phyloP scores from a whole-genome alignment of 2,888 invertebrate species.

The Tridacna gigas region DNA sequence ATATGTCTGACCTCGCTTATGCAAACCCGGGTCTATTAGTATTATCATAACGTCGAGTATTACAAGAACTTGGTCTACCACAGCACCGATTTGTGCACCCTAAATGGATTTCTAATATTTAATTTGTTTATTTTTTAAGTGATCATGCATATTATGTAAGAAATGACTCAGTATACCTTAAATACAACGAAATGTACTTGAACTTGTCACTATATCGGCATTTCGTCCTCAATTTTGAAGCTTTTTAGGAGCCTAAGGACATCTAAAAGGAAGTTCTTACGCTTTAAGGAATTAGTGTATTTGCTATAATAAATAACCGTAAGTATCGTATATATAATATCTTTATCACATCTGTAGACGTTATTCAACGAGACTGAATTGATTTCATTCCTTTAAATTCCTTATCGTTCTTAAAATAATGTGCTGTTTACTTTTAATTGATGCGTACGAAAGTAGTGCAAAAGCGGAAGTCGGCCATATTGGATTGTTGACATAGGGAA shows the following conservation, averaged over 20 bases:
- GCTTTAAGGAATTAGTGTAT: background rate
- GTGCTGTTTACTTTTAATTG: background rate
- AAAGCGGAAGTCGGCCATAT: slow-evolving; percentile 74
- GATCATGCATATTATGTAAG: too few species aligned
- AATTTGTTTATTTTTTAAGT: too few species aligned
- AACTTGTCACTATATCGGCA: background rate
- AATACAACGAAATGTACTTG: too few species aligned
- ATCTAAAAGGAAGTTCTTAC: slow-evolving; percentile 53
- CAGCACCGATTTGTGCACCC: too few species aligned
- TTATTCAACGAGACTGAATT: background rate
- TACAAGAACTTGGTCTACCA: too few species aligned
- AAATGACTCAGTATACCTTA: too few species aligned
- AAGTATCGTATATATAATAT: background rate
- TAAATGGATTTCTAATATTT: too few species aligned
- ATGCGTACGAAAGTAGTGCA: slow-evolving; percentile 35
- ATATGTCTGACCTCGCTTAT: too few species aligned
- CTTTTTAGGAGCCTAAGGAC: slow-evolving; percentile 43
- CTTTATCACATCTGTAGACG: background rate
- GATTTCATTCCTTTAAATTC: background rate
- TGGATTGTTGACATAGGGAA: slow-evolving; percentile 77
- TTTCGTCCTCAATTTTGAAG: slow-evolving; percentile 6
- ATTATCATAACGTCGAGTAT: too few species aligned
- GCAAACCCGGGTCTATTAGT: too few species aligned
- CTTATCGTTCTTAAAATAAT: background rate
- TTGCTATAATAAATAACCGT: too few species aligned